Evolutionary conservation across 2,888 invertebrate genomes (phyloP), one percentile per base, ranked within the genome.

Genomic region (Leucophenga maculata): DNA sequence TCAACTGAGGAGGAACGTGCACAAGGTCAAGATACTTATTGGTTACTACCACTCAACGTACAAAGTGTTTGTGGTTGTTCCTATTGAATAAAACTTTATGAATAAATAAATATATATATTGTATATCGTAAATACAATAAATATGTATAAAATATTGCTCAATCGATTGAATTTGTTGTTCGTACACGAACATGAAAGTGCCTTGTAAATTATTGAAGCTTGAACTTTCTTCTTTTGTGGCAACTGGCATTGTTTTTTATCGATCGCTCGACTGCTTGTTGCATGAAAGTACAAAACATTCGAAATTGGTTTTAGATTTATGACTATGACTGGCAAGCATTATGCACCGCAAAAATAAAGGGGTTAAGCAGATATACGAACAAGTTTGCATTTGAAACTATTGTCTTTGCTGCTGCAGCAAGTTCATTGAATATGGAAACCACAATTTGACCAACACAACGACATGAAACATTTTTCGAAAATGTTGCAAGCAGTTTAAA

Each of bases 1-100:
- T 39, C 39, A 39, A 39, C 11, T 11, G 39, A 39, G 55, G 6
- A 55, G 73, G 70, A 74, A 81, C 83, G 80, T 80, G 80, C 83
- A 78, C 83, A 80, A 80, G 80, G 80, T 80, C 80, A 80, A 79
- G 79, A 83, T 78, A 79, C 83, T 83, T 80, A 83, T 81, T 83
- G 81, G 20, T 57, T 54, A 62, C 62, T 54, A 62, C 62, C 68
- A 64, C 73, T 74, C 65, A 62, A 66, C 55, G 64, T 54, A 22
- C 22, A n/a, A 31, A 62, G 62, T 46, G 22, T 46, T 20, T 1
- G 16, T 0, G 16, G 32, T 16, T 60, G 8, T 18, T 59, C 18
- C 11, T 20, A 67, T 62, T 70, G 67, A 62, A 8, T 39, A 32
- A 3, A 32, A 32, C 32, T 3, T 32, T 32, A 32, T 32, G 32